phyloP scores from a whole-genome alignment of 2,113 vertebrate species.

The Synodontis membranacea region DNA sequence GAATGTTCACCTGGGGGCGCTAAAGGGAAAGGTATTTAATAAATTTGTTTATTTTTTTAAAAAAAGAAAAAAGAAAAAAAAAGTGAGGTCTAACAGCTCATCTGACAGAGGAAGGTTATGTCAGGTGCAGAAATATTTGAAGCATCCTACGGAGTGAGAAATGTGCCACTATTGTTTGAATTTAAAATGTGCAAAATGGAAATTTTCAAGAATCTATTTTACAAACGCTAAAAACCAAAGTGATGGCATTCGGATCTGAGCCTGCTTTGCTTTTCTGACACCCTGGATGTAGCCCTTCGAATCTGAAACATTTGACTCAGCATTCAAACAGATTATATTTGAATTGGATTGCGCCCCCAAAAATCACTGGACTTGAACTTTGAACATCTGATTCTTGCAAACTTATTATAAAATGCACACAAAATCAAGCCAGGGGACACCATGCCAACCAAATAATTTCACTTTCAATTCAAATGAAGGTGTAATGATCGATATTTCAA shows the following conservation, averaged over 20 bases:
- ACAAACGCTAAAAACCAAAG: background rate
- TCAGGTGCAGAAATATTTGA: background rate
- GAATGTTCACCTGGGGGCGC: conserved; percentile 34
- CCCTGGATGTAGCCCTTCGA: background rate
- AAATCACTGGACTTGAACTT: background rate
- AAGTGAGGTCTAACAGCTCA: no score
- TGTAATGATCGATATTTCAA: background rate
- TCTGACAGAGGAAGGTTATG: background rate
- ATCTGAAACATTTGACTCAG: background rate
- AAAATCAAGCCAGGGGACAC: background rate
- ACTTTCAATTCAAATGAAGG: background rate
- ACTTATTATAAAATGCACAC: background rate
- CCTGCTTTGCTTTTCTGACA: background rate
- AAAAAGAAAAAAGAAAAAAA: no score
- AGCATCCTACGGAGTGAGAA: background rate
- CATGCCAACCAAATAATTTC: background rate
- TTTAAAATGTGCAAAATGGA: background rate
- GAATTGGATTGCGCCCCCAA: background rate
- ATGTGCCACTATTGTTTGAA: background rate
- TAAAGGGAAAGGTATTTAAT: conserved; percentile 21
- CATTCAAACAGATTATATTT: background rate
- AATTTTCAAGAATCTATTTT: background rate
- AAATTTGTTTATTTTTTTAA: background rate
- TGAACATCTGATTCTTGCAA: background rate
- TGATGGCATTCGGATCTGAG: background rate